These are phyloP conservation scores for Protodeltote pygarga DNA, from an alignment of 2,888 invertebrate genomes.

Conservation along the genomic window DNA sequence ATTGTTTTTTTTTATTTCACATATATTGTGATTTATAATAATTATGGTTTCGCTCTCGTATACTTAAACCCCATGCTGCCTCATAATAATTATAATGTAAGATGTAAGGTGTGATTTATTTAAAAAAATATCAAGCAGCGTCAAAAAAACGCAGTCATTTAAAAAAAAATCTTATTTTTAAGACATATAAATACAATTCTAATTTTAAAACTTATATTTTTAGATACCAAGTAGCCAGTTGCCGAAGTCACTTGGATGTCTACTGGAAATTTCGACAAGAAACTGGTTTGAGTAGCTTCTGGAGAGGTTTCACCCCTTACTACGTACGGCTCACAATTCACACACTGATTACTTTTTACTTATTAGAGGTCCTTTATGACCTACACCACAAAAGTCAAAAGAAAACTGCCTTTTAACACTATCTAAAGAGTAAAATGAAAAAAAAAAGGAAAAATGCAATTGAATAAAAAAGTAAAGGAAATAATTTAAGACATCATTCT, in stretches of 20 bases:
- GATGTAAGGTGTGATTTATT: too few relatives aligned
- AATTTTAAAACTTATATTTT: neutral
- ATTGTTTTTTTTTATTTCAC: too few relatives aligned
- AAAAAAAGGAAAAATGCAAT: conserved; percentile 3
- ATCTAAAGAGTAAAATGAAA: neutral
- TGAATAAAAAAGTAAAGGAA: conserved; percentile 1
- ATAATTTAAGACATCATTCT: neutral
- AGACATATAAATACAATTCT: too few relatives aligned
- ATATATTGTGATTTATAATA: too few relatives aligned
- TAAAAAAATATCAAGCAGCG: too few relatives aligned
- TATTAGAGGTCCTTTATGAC: conserved; percentile 90
- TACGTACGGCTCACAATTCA: conserved; percentile 97
- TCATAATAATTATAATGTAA: too few relatives aligned
- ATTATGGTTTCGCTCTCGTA: too few relatives aligned
- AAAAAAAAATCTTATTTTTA: too few relatives aligned
- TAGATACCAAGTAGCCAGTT: conserved; percentile 59
- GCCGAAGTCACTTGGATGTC: conserved; percentile 24
- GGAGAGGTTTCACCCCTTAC: conserved; percentile 98
- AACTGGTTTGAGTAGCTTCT: conserved; percentile 95
- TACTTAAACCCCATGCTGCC: too few relatives aligned
- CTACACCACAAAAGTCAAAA: conserved; percentile 84
- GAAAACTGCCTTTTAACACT: conserved; percentile 47
- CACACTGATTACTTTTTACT: conserved; percentile 96
- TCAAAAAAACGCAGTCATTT: too few relatives aligned
- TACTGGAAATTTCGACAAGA: conserved; percentile 64